These are phyloP conservation scores for Coremacera marginata DNA, from an alignment of 2,888 invertebrate species.

Conservation along the genomic window DNA sequence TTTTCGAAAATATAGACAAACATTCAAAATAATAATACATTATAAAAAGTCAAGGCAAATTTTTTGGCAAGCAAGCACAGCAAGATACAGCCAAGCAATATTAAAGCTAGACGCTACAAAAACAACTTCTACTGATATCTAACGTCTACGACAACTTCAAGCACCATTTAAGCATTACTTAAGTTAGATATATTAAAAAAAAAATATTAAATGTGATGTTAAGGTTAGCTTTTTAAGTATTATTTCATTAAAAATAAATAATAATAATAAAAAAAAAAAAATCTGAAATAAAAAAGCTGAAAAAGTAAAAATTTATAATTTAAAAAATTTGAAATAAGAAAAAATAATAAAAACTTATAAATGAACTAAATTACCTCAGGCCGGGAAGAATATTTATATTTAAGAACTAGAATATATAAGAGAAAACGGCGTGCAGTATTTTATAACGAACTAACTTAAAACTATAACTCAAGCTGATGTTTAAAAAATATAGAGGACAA, in stretches of 20 bases:
- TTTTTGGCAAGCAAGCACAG: conserved; percentile 55
- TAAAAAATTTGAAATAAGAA: conserved; percentile 24
- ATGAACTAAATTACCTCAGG: conserved; percentile 45
- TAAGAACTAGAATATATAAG: not conserved
- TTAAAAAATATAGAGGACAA: not conserved
- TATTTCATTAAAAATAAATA: conserved; percentile 35
- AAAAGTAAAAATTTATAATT: conserved; percentile 54
- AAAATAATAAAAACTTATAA: conserved; percentile 35
- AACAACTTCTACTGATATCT: not conserved
- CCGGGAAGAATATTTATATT: conserved; percentile 27
- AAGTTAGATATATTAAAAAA: conserved; percentile 1
- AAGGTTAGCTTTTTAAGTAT: conserved; percentile 40
- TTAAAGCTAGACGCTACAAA: not conserved
- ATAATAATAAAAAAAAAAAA: conserved; percentile 43
- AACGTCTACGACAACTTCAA: not conserved
- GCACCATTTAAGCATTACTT: not conserved
- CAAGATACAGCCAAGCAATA: conserved; percentile 46
- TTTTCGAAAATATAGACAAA: not conserved
- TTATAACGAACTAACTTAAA: not conserved
- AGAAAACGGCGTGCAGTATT: not conserved
- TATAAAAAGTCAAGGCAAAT: conserved; percentile 48
- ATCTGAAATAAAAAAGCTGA: conserved; percentile 63
- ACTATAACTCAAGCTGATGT: not conserved
- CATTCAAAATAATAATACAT: not conserved
- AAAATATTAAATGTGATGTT: conserved; percentile 49